Conservation (phyloP, 2,888 invertebrate genomes). For the Bembecia ichneumoniformis region DNA sequence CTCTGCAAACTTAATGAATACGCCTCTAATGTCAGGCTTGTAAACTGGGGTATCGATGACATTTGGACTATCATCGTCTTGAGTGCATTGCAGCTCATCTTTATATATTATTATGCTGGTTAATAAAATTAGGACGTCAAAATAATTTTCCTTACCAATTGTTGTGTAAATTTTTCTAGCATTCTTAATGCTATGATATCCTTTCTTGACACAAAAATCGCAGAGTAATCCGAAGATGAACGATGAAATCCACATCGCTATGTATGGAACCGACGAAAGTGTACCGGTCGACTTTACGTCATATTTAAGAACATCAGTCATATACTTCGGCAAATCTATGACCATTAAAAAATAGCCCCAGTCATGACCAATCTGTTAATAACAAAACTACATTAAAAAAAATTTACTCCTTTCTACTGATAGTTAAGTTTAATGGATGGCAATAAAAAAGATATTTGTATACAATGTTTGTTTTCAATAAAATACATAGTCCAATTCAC, state of each 20-base stretch:
- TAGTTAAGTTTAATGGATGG: not conserved
- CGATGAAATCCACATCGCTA: slow-evolving; percentile 77
- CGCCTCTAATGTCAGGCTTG: no score
- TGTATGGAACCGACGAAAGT: slow-evolving; percentile 75
- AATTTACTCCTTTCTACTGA: not conserved
- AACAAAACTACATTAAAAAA: slow-evolving; percentile 3
- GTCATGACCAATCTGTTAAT: slow-evolving; percentile 75
- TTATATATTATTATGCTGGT: no score
- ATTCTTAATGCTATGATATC: slow-evolving; percentile 66
- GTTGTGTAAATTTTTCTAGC: slow-evolving; percentile 79
- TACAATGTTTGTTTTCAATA: no score
- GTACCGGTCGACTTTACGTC: slow-evolving; percentile 76
- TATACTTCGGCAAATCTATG: slow-evolving; percentile 79
- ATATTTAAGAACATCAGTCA: slow-evolving; percentile 77
- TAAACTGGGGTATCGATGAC: no score
- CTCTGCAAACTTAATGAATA: no score
- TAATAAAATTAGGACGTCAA: not conserved
- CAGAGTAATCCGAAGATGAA: slow-evolving; percentile 76
- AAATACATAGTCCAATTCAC: no score
- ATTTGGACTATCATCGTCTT: no score
- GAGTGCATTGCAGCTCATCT: no score
- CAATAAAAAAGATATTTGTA: no score
- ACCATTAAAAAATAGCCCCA: slow-evolving; percentile 82
- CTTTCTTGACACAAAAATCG: slow-evolving; percentile 76
- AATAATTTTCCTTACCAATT: slow-evolving; percentile 63